phyloP scores from a whole-genome alignment of 2,888 invertebrate genomes.

The Eupithecia pulchellata region DNA sequence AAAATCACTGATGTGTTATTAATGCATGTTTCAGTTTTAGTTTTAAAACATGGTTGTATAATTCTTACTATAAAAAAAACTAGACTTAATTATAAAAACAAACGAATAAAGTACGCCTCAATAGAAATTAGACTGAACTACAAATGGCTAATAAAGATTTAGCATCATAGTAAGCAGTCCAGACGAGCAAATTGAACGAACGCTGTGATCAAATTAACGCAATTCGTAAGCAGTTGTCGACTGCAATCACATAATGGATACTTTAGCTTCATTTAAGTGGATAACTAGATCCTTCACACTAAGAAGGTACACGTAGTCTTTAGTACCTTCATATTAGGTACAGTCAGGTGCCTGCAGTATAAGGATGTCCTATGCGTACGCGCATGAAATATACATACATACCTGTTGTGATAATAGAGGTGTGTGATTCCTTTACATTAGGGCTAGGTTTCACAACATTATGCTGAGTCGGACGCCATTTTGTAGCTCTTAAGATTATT shows the following conservation, averaged over 20 bases:
- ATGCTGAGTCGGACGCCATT: no score
- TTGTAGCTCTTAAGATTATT: no score
- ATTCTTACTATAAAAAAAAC: no score
- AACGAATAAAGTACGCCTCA: background rate
- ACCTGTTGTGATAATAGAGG: no score
- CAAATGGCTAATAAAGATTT: background rate
- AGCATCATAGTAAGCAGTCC: background rate
- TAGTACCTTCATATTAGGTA: no score
- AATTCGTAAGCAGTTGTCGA: slow-evolving; percentile 53
- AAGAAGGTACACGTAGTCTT: no score
- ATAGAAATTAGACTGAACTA: background rate
- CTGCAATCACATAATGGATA: slow-evolving; percentile 30
- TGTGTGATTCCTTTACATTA: no score
- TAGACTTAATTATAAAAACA: background rate
- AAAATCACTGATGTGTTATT: background rate
- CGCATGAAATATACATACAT: no score
- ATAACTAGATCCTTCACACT: slow-evolving; percentile 5
- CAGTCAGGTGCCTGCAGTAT: no score
- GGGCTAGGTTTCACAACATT: no score
- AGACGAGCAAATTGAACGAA: slow-evolving; percentile 20
- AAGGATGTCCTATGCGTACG: no score
- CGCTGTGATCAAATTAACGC: slow-evolving; percentile 58
- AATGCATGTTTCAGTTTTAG: background rate
- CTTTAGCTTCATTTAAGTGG: slow-evolving; percentile 18
- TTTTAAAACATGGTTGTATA: background rate